Base-by-base conservation (phyloP, 2,113 vertebrate genomes). In the Lampris megalopsis region DNA sequence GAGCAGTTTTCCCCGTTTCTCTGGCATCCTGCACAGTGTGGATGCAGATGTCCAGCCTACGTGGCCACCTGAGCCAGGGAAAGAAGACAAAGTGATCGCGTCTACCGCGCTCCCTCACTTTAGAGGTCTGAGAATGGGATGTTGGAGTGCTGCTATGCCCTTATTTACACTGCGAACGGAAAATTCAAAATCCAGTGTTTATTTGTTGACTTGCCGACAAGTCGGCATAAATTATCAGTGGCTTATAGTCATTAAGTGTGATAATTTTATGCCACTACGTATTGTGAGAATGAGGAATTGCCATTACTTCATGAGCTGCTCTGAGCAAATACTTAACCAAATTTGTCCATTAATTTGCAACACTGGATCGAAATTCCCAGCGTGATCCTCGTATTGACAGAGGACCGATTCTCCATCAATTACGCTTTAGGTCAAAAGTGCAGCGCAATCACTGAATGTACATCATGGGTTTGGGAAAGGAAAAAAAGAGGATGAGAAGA, bases 401-500 rank as follows among this genome's bases (percentile, higher is more conserved):
- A 68, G 3, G 43, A 53, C 68, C 64, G 13, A 63, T 63, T 68
- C 52, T 74, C 40, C 71, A 73, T 73, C 75, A 88, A 40, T 83
- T 81, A 80, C 71, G 53, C 83, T 63, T 63, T 52, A 42, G 82
- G 80, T 72, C 66, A 84, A 80, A 49, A 64, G 73, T 50, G 77
- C 57, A 63, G 57, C 63, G 68, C 57, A 50, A 54, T 37, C 47
- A 81, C 65, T 75, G 37, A 40, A 36, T 70, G 60, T 66, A 65
- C 40, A 69, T 50, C 59, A 38, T 56, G 69, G 49, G 61, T 69
- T 79, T 68, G 24, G 35, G 42, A 68, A 63, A 54, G 71, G 67
- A 77, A 73, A 6, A 69, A 48, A 43, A 3, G 48, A 48, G 53
- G 24, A 71, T 62, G n/a, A 57, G 57, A 70, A 60, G 65, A 86